Base-by-base conservation (phyloP, 2,888 invertebrate genomes). In the Aricia artaxerxes region DNA sequence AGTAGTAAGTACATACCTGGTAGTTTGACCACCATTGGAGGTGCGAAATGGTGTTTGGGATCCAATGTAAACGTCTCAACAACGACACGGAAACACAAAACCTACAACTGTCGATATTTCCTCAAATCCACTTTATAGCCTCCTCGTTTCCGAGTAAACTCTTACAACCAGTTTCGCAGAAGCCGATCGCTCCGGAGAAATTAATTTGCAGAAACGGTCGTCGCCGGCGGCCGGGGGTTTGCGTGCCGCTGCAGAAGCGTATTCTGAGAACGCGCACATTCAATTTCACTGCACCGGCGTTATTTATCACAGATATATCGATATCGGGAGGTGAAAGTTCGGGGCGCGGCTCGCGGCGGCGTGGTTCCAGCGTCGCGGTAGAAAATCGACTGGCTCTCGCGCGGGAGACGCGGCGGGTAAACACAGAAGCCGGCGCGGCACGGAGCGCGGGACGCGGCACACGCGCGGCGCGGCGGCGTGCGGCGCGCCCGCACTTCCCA, bases 1-100 rank as follows among this genome's bases (percentile, higher is more conserved):
- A 79, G 82, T 79, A 79, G 77, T 77, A 77, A 79, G 77, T 77
- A 77, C 91, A 93, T 82, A 94, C 94, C 94, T 93, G 94, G 94
- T 89, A 94, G 91, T 89, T 93, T 94, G 84, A 93, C 94, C 94
- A 94, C 94, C 94, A 94, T 94, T 91, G 91, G 91, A 92, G 94
- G 94, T 91, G 90, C 87, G 85, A 85, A 84, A 81, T 89, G 90
- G 86, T 89, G 88, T 86, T 93, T 92, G 93, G 94, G 94, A 94
- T 94, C 94, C 94, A 94, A 94, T 92, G 90, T 94, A 94, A 92
- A 92, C 88, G 92, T 86, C 89, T 91, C 91, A 81, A 89, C 89
- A 88, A 87, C 86, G 87, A 89, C 93, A 94, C 93, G 89, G 89
- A 92, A 93, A 93, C 92, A 90, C 93, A 90, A 86, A 92, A 92